A percentile compares a stretch with the other conserved stretches of the same genome.
These are phyloP conservation scores for Taphrorychus bicolor DNA, from an alignment of 2,888 invertebrate genomes.

Conservation along the genomic window DNA sequence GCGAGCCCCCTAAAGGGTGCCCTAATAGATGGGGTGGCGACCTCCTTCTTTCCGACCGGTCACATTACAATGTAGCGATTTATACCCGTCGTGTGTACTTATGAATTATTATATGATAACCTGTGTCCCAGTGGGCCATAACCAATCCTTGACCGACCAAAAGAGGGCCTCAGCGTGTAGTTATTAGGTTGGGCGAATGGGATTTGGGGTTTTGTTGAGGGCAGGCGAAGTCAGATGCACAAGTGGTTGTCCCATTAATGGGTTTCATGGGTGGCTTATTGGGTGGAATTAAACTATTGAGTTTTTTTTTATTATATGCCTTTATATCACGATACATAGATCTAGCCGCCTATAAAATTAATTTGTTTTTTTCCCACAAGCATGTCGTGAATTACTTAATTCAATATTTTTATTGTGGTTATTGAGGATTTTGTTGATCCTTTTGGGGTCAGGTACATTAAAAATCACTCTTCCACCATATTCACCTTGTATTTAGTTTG, in stretches of 20 bases:
- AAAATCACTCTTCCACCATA: too few relatives aligned
- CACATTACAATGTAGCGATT: slow-evolving; percentile 39
- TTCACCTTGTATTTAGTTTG: too few relatives aligned
- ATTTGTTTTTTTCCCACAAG: too few relatives aligned
- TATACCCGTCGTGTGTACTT: slow-evolving; percentile 46
- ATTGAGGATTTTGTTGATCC: too few relatives aligned
- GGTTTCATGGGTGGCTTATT: slow-evolving; percentile 57
- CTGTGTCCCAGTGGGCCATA: slow-evolving; percentile 34
- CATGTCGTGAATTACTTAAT: too few relatives aligned
- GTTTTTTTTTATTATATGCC: neutral
- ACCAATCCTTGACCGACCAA: neutral
- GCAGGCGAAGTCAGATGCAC: slow-evolving; percentile 59
- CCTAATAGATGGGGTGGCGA: slow-evolving; percentile 36
- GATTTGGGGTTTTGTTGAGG: slow-evolving; percentile 46
- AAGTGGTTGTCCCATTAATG: slow-evolving; percentile 58
- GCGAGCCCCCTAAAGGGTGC: slow-evolving; percentile 40
- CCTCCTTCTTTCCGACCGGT: slow-evolving; percentile 6
- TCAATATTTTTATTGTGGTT: too few relatives aligned
- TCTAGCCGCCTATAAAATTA: too few relatives aligned
- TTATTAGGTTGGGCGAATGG: slow-evolving; percentile 37
- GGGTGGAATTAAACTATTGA: neutral
- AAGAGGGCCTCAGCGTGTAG: neutral
- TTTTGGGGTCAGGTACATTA: too few relatives aligned
- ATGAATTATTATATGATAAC: slow-evolving; percentile 58
- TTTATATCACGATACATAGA: too few relatives aligned